A percentile compares a stretch with the other conserved stretches of the same genome.
Evolutionary conservation across 1,140 invertebrate genomes (phyloP).

Genomic region (Dendrolimus punctatus): DNA sequence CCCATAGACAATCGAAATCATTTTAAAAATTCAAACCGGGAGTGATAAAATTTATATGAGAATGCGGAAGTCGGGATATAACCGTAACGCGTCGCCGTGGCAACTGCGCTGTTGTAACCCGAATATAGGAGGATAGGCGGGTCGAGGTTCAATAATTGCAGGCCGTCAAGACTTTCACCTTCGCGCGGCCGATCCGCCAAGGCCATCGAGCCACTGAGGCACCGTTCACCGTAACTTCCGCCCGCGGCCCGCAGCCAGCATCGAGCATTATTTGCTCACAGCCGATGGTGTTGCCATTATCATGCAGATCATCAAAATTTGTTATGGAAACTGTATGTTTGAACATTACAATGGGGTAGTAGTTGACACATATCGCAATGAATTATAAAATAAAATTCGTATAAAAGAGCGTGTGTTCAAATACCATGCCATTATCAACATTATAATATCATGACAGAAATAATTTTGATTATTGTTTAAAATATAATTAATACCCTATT

Average conservation of each 20-base stretch:
- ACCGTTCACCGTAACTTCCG: slow-evolving; percentile 52
- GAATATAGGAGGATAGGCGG: slow-evolving; percentile 43
- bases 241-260: slow-evolving; percentile 25
- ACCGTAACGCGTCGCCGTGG: slow-evolving; percentile 9
- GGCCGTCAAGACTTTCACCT: slow-evolving; percentile 60
- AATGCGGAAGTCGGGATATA: slow-evolving; percentile 26
- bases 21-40: not conserved
- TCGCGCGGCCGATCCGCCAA: slow-evolving; percentile 49
- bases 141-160: slow-evolving; percentile 57
- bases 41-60: not conserved
- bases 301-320: no score
- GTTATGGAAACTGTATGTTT: no score
- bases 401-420: no score
- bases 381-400: no score
- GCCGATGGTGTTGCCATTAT: not conserved
- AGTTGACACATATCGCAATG: no score
- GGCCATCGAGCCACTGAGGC: slow-evolving; percentile 42
- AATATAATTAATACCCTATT: no score
- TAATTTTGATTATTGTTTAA: no score
- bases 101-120: slow-evolving; percentile 24
- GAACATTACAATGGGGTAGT: no score
- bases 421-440: no score
- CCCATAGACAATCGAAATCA: no score
- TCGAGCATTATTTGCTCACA: slow-evolving; percentile 19
- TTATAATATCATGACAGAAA: no score